Evolutionary conservation across 2,113 vertebrate genomes (phyloP), one percentile per base, ranked within the genome.

Genomic region (Sturnira hondurensis): DNA sequence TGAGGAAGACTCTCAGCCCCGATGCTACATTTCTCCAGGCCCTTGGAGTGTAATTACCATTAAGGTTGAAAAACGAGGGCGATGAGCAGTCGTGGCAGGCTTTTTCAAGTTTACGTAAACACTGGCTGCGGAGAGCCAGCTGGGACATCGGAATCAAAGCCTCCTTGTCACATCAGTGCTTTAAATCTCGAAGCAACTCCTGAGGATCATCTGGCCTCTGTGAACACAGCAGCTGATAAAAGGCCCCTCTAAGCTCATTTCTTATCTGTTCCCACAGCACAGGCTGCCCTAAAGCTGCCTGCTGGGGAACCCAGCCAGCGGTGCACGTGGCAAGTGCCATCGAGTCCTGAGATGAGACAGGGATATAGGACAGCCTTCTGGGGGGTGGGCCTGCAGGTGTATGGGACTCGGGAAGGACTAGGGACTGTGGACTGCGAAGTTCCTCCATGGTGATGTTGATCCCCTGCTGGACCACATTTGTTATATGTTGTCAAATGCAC

Each of bases 41-140:
- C 98, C 97, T 0, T 97, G 98, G 98, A 98, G 98, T 98, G 98
- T 98, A 98, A 98, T 98, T 98, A 98, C 97, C 98, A 98, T 98
- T 98, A 98, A 97, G 98, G 97, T 52, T 99, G 98, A 98, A 98
- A 98, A 98, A 99, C 94, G 98, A 98, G 98, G 89, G 96, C 85
- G 97, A 98, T 98, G 98, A 98, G 97, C 97, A 97, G 97, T 96
- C 98, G 98, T 98, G 98, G 98, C 98, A 98, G 98, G 97, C 98
- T 99, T 98, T 98, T 98, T 98, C 98, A 98, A 98, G 98, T 98
- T 98, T 98, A 98, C 97, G 95, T 98, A 98, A 98, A 99, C 98
- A 98, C 92, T 95, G 97, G 92, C 98, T 97, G 83, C 88, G 97
- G 97, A 97, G 97, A 98, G 97, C 98, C 70, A 95, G 97, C 97